Conservation (phyloP, 2,888 invertebrate species). For the Leptopterna dolabrata region DNA sequence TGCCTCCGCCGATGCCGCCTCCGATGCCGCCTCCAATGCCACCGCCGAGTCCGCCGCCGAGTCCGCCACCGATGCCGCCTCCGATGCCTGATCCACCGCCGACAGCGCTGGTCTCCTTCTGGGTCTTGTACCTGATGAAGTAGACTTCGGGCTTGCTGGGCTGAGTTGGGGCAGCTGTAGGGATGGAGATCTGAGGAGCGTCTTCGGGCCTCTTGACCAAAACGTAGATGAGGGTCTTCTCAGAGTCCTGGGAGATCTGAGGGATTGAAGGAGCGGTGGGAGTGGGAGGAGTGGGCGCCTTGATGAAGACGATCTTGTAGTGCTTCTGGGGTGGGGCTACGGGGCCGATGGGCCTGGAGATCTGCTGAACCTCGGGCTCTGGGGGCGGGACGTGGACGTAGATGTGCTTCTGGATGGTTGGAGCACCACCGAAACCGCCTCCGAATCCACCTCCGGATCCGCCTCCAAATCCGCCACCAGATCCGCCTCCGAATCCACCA, state of each 20-base stretch:
- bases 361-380: slow-evolving; percentile 79
- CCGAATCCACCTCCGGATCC: slow-evolving; percentile 70
- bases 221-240: slow-evolving; percentile 89
- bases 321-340: slow-evolving; percentile 84
- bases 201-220: slow-evolving; percentile 90
- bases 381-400: slow-evolving; percentile 92
- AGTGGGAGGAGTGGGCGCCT: slow-evolving; percentile 86
- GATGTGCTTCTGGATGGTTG: slow-evolving; percentile 85
- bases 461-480: slow-evolving; percentile 64
- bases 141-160: slow-evolving; percentile 91
- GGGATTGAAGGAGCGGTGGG: slow-evolving; percentile 86
- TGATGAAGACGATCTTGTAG: slow-evolving; percentile 93
- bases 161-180: slow-evolving; percentile 81
- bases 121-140: slow-evolving; percentile 87
- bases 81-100: slow-evolving; percentile 67
- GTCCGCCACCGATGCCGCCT: slow-evolving; percentile 66
- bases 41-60: slow-evolving; percentile 68
- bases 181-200: slow-evolving; percentile 82
- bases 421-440: slow-evolving; percentile 68
- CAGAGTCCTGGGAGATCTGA: slow-evolving; percentile 80
- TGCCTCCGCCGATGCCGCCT: slow-evolving; percentile 64
- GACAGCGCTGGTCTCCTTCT: slow-evolving; percentile 68
- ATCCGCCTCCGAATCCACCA: slow-evolving; percentile 54
- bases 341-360: slow-evolving; percentile 74
- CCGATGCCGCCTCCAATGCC: slow-evolving; percentile 61